These are phyloP conservation scores for Stenodema calcarata DNA, from an alignment of 2,888 invertebrate genomes.

Conservation along the genomic window DNA sequence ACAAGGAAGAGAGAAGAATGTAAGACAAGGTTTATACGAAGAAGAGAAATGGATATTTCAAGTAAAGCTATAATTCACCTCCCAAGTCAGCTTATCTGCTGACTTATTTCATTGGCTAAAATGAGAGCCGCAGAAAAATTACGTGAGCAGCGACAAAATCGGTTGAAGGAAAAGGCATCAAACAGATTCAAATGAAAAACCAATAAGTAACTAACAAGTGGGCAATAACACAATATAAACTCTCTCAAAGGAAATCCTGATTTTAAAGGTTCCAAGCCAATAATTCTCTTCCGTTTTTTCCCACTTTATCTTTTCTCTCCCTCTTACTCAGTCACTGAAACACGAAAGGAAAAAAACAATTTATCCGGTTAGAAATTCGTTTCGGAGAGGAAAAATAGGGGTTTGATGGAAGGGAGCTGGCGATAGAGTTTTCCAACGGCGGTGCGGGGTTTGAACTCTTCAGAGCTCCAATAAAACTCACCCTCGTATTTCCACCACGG, in stretches of 20 bases:
- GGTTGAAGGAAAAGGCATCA: not conserved
- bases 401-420: not conserved
- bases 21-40: no score
- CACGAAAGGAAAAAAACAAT: constrained; percentile 35
- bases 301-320: not conserved
- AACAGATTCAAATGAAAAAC: constrained; percentile 18
- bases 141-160: not conserved
- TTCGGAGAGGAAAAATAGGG: not conserved
- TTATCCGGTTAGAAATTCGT: constrained; percentile 20
- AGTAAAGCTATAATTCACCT: no score
- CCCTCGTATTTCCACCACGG: not conserved
- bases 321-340: not conserved
- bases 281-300: constrained; percentile 23
- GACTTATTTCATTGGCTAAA: not conserved
- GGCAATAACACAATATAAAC: constrained; percentile 37
- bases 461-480: constrained; percentile 17
- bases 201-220: constrained; percentile 36
- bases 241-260: constrained; percentile 35
- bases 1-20: no score
- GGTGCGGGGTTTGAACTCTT: not conserved
- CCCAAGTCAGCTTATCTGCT: no score
- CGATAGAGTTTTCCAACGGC: not conserved
- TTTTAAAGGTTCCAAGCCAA: constrained; percentile 29
- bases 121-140: not conserved
- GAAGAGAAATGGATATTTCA: no score